These are phyloP conservation scores for Mnemiopsis leidyi DNA, from an alignment of 37 sponge, comb jelly and placozoan species.

Conservation along the genomic window DNA sequence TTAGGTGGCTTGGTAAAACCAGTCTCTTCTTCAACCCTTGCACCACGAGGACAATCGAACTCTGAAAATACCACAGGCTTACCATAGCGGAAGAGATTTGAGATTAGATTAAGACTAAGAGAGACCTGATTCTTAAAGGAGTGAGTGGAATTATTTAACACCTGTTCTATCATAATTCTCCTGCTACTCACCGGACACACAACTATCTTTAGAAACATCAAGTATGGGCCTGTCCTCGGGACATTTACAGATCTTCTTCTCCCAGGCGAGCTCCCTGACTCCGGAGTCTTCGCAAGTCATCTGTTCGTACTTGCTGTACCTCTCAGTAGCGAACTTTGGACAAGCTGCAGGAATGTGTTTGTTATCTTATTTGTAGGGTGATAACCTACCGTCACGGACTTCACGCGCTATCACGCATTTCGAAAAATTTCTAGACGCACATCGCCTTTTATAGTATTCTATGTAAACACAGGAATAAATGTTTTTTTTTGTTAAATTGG, in stretches of 20 bases:
- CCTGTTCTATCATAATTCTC: too few relatives aligned
- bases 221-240: slow-evolving; percentile 3
- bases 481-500: too few relatives aligned
- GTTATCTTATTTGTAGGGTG: too few relatives aligned
- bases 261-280: neutral
- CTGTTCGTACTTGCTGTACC: slow-evolving; percentile 18
- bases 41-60: neutral
- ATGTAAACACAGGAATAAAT: too few relatives aligned
- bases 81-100: too few relatives aligned
- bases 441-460: too few relatives aligned
- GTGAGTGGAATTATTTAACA: too few relatives aligned
- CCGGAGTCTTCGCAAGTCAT: slow-evolving; percentile 27
- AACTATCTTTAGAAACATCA: neutral
- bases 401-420: too few relatives aligned
- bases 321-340: neutral
- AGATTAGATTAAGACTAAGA: too few relatives aligned
- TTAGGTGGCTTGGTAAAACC: neutral
- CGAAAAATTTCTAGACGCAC: too few relatives aligned
- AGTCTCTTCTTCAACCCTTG: neutral
- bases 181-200: neutral
- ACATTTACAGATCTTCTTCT: neutral
- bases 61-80: neutral
- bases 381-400: too few relatives aligned
- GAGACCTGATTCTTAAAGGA: too few relatives aligned
- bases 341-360: slow-evolving; percentile 10